These are phyloP conservation scores for Drosophila pseudotakahashii DNA, from an alignment of 2,888 invertebrate species.

Conservation along the genomic window DNA sequence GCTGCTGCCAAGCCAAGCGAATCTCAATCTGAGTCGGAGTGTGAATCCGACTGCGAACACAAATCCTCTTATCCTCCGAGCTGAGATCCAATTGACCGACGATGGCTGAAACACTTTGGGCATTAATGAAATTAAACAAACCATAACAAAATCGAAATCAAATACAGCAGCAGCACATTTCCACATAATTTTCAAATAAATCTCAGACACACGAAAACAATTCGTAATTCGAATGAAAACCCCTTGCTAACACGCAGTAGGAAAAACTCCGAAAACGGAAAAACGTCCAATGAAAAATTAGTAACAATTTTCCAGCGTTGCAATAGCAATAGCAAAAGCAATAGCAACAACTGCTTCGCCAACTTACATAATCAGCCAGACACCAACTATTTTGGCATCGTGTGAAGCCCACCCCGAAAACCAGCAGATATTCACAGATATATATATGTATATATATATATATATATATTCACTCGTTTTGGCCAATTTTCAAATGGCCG, in stretches of 20 bases:
- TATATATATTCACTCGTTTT: conserved; percentile 39
- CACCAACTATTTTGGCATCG: conserved; percentile 48
- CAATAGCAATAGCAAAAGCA: conserved; percentile 28
- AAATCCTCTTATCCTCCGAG: not conserved
- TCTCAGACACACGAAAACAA: conserved; percentile 57
- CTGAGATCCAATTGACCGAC: conserved; percentile 36
- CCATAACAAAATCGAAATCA: conserved; percentile 48
- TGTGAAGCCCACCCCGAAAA: conserved; percentile 52
- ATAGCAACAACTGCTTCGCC: conserved; percentile 17
- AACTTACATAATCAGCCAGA: conserved; percentile 44
- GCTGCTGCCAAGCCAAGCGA: conserved; percentile 21
- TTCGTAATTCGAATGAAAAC: conserved; percentile 59
- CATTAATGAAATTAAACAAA: conserved; percentile 50
- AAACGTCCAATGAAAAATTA: conserved; percentile 48
- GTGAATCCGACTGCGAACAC: not conserved
- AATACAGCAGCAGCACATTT: conserved; percentile 34
- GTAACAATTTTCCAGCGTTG: conserved; percentile 51
- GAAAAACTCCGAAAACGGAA: conserved; percentile 54
- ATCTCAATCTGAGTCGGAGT: conserved; percentile 6
- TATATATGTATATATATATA: not conserved
- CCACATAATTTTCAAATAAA: conserved; percentile 63
- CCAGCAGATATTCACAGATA: not conserved
- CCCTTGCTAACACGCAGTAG: conserved; percentile 36
- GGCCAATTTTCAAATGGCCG: conserved; percentile 53
- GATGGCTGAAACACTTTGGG: not conserved